Conservation (phyloP, 1,140 invertebrate genomes). For the Drosophila seguyi region DNA sequence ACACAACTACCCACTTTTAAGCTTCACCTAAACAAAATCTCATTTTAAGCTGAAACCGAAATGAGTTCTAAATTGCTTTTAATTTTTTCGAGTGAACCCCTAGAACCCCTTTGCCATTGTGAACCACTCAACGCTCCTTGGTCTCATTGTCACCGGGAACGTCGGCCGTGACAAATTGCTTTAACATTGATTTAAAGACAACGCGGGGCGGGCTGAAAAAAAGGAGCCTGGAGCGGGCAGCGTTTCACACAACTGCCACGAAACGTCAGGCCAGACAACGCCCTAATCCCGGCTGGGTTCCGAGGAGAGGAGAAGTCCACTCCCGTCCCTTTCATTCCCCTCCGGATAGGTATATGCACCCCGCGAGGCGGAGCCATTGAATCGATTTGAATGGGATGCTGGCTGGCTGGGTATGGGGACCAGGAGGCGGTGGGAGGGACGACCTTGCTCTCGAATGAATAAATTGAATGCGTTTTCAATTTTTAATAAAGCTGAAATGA, state of each 20-base stretch:
- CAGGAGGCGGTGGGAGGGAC: constrained; percentile 14
- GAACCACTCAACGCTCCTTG: constrained; percentile 52
- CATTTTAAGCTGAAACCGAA: background rate
- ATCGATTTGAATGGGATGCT: constrained; percentile 65
- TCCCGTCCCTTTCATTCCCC: background rate
- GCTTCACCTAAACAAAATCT: background rate
- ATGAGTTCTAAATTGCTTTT: background rate
- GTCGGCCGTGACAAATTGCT: constrained; percentile 78
- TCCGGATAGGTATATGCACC: constrained; percentile 19
- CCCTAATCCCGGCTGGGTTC: constrained; percentile 63
- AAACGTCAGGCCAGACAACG: constrained; percentile 78
- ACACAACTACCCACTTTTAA: no score
- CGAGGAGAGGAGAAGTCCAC: constrained; percentile 15
- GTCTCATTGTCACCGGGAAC: constrained; percentile 66
- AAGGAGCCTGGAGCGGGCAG: constrained; percentile 18
- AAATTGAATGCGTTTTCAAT: constrained; percentile 84
- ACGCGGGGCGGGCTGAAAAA: constrained; percentile 36
- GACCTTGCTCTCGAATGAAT: constrained; percentile 77
- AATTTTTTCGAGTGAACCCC: constrained; percentile 23
- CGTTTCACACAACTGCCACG: constrained; percentile 80
- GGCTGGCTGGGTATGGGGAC: background rate
- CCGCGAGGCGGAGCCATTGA: constrained; percentile 50
- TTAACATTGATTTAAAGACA: constrained; percentile 82
- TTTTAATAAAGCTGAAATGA: constrained; percentile 76
- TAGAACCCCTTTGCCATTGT: constrained; percentile 50